A percentile compares a stretch with the other conserved stretches of the same genome.
These are phyloP conservation scores for Halcyon badia DNA, from an alignment of 2,797 vertebrate genomes.

Conservation along the genomic window DNA sequence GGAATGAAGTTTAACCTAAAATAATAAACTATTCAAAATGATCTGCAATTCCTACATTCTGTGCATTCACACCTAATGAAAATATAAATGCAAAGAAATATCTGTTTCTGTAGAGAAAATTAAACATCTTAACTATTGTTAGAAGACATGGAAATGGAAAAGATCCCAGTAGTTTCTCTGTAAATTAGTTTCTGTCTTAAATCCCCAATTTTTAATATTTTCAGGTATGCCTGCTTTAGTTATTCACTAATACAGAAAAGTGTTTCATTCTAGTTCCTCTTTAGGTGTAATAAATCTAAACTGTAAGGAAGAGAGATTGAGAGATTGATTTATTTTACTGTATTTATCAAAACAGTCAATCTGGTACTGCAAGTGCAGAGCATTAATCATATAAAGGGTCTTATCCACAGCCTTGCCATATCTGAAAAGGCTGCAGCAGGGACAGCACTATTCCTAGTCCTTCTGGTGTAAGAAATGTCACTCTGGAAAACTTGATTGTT, in stretches of 20 bases:
- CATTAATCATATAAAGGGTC: not conserved
- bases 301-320: not conserved
- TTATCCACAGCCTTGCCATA: not conserved
- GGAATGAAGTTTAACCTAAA: not conserved
- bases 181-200: not conserved
- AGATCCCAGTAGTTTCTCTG: not conserved
- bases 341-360: conserved; percentile 22
- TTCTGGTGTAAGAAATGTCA: not conserved
- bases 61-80: not conserved
- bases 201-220: not conserved
- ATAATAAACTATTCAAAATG: not conserved
- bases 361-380: not conserved
- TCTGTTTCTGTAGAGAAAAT: not conserved
- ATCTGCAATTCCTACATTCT: not conserved
- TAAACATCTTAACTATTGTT: not conserved
- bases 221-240: not conserved
- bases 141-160: not conserved
- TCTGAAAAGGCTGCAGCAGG: not conserved
- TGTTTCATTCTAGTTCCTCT: not conserved
- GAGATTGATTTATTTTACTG: conserved; percentile 10
- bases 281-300: not conserved
- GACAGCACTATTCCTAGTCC: not conserved
- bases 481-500: not conserved
- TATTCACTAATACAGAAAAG: not conserved
- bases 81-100: not conserved